Conservation (phyloP, 2,888 invertebrate species). For the Brenthis hecate region DNA sequence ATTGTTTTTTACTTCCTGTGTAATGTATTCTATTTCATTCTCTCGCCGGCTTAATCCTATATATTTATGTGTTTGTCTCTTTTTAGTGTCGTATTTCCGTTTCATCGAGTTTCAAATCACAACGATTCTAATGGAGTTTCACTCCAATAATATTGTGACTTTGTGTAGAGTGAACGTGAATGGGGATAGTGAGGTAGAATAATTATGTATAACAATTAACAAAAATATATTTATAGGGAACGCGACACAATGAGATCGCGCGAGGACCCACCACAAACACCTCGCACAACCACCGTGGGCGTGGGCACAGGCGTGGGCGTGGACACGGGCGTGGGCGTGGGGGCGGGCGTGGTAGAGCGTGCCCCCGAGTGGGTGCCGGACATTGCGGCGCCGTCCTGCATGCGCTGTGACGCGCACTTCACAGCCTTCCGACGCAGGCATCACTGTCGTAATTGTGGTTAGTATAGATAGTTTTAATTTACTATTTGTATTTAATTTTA, state of each 20-base stretch:
- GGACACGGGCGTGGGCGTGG: constrained; percentile 47
- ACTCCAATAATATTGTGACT: too few species aligned
- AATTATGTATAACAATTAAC: too few species aligned
- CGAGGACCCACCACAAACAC: background rate
- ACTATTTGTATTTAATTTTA: too few species aligned
- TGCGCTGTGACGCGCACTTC: constrained; percentile 95
- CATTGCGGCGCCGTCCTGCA: constrained; percentile 94
- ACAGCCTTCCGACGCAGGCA: constrained; percentile 97
- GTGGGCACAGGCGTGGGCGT: constrained; percentile 39
- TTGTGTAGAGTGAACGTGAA: too few species aligned
- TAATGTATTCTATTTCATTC: too few species aligned
- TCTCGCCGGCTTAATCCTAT: too few species aligned
- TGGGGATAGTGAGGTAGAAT: too few species aligned
- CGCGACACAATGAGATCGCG: background rate
- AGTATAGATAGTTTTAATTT: constrained; percentile 23
- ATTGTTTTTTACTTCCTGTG: too few species aligned
- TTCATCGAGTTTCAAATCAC: too few species aligned
- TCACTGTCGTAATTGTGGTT: constrained; percentile 98
- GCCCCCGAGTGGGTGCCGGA: constrained; percentile 98
- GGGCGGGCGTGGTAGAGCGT: constrained; percentile 53
- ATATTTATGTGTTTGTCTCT: too few species aligned
- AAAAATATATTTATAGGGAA: background rate
- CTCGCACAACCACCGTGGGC: background rate
- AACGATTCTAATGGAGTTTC: too few species aligned
- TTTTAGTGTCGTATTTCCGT: too few species aligned